phyloP scores from a whole-genome alignment of 1,140 invertebrate species.

The Akabosia matsudoensis region DNA sequence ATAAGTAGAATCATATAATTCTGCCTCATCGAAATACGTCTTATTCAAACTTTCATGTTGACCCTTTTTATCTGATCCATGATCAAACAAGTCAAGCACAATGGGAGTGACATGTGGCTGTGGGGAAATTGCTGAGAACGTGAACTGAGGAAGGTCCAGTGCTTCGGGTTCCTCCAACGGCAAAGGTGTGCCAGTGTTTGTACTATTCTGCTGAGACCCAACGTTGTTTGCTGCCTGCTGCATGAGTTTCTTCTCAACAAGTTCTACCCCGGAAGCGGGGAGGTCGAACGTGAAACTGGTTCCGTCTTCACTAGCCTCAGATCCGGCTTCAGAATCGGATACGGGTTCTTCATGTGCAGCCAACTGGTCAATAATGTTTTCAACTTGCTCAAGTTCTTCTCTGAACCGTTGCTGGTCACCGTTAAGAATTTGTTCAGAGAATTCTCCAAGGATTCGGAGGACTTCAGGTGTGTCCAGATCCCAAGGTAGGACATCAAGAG shows the following conservation, averaged over 20 bases:
- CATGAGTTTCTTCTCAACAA: neutral
- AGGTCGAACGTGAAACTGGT: neutral
- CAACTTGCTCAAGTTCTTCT: constrained; percentile 4
- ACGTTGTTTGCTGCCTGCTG: neutral
- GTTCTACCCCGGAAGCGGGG: neutral
- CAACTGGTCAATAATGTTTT: neutral
- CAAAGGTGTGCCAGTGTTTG: neutral
- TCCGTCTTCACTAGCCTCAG: neutral
- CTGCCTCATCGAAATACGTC: neutral
- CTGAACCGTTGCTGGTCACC: neutral
- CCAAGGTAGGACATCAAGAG: constrained; percentile 34
- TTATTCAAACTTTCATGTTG: neutral
- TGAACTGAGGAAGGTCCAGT: neutral
- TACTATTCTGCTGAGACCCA: constrained; percentile 20
- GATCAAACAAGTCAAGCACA: neutral
- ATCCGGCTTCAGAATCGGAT: neutral
- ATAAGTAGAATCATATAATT: neutral
- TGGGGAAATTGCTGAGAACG: neutral
- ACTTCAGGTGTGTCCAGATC: constrained; percentile 45
- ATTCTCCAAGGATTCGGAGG: constrained; percentile 40
- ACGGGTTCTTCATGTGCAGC: neutral
- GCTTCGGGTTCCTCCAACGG: neutral
- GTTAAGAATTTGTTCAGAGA: constrained; percentile 11
- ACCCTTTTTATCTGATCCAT: neutral
- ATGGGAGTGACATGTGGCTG: neutral